Conservation (phyloP, 2,888 invertebrate species). For the Platycheirus albimanus region DNA sequence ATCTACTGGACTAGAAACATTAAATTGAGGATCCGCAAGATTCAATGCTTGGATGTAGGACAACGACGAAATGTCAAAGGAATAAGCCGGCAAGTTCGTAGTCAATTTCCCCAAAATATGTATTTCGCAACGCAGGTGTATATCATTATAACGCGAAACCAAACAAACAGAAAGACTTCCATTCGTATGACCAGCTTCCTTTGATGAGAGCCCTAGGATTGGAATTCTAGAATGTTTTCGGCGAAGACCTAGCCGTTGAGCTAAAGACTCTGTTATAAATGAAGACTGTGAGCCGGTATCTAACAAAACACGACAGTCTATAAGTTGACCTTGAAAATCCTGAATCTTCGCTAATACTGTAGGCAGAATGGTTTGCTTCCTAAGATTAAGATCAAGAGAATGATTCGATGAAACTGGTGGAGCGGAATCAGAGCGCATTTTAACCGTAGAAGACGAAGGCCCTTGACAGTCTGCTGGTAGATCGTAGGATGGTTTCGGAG, state of each 20-base stretch:
- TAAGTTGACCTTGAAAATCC: background rate
- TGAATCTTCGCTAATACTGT: background rate
- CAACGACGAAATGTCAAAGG: slow-evolving; percentile 13
- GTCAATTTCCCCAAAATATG: slow-evolving; percentile 6
- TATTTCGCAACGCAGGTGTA: background rate
- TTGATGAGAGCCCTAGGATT: background rate
- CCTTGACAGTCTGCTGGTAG: too few relatives aligned
- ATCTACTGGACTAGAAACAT: slow-evolving; percentile 51
- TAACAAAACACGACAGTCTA: background rate
- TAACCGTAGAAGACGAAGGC: background rate
- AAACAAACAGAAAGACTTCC: background rate
- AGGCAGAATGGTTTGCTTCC: slow-evolving; percentile 13
- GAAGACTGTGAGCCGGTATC: background rate
- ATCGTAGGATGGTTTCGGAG: background rate
- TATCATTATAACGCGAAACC: background rate
- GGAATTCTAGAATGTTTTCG: slow-evolving; percentile 5
- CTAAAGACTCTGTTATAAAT: background rate
- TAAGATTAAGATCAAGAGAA: background rate
- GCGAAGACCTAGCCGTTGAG: background rate
- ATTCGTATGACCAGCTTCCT: background rate
- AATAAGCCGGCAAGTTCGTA: background rate
- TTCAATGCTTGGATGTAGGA: slow-evolving; percentile 27
- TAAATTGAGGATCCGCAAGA: slow-evolving; percentile 59
- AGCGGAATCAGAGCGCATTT: background rate
- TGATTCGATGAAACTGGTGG: background rate